These are phyloP conservation scores for Bambusicola thoracicus DNA, from an alignment of 2,113 vertebrate genomes.

Conservation along the genomic window DNA sequence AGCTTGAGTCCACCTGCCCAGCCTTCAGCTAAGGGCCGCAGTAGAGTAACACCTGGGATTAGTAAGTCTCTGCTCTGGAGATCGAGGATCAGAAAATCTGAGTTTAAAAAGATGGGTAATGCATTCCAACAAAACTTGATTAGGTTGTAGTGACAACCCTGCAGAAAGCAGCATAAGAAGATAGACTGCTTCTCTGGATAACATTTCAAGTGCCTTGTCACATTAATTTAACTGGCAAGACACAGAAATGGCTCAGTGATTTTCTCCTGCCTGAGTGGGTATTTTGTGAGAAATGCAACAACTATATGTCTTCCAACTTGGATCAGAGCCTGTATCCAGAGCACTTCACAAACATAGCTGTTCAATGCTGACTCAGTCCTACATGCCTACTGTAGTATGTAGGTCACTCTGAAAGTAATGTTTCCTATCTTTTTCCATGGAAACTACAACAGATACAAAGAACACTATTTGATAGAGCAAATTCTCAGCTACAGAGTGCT, in stretches of 20 bases:
- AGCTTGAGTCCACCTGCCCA: neutral
- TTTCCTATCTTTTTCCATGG: too few species aligned
- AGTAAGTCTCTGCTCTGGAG: neutral
- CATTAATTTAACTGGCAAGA: neutral
- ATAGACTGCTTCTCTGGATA: neutral
- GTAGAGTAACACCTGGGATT: neutral
- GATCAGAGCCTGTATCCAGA: neutral
- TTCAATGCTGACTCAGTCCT: neutral
- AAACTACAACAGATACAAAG: too few species aligned
- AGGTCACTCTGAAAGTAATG: too few species aligned
- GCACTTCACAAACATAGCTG: neutral
- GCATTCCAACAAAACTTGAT: neutral
- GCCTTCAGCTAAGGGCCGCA: rapidly evolving
- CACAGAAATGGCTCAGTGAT: neutral
- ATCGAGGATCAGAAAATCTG: neutral
- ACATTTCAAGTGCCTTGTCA: neutral
- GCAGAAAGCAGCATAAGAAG: neutral
- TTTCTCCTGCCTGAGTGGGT: neutral
- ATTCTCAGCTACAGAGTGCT: too few species aligned
- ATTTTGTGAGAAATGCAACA: neutral
- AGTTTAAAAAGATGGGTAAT: neutral
- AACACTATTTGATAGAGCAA: too few species aligned
- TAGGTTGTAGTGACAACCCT: neutral
- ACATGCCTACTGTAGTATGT: neutral
- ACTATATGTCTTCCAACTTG: neutral